phyloP scores from a whole-genome alignment of 2,113 vertebrate genomes.

The Lonchura striata region DNA sequence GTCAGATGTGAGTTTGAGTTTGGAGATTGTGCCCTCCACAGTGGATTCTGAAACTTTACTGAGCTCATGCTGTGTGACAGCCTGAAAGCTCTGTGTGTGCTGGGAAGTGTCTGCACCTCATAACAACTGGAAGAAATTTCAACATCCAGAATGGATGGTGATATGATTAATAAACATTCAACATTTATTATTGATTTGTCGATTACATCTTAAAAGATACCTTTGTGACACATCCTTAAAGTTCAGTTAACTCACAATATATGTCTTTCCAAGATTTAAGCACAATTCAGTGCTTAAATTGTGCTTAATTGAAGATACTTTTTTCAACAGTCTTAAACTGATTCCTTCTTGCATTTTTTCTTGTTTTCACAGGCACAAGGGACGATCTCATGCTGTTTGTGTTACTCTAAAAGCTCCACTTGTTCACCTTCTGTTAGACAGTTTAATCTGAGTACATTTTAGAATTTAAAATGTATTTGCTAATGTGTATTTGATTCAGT shows the following conservation, averaged over 20 bases:
- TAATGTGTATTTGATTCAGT: background rate
- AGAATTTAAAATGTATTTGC: background rate
- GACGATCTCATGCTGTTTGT: background rate
- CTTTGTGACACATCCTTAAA: slow-evolving; percentile 37
- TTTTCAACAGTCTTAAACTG: slow-evolving; percentile 30
- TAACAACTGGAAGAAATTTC: background rate
- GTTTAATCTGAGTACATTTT: background rate
- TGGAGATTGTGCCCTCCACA: background rate
- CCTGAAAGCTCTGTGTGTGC: background rate
- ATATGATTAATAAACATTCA: background rate
- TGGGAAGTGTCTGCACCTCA: background rate
- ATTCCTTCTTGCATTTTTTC: slow-evolving; percentile 13
- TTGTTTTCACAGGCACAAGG: slow-evolving; percentile 8
- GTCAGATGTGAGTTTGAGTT: background rate
- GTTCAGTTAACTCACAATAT: slow-evolving; percentile 49
- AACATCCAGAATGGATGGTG: background rate
- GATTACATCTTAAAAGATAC: slow-evolving; percentile 45
- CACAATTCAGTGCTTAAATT: background rate
- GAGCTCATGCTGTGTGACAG: background rate
- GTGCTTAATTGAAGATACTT: background rate
- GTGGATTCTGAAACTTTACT: background rate
- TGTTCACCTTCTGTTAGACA: background rate
- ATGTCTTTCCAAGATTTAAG: slow-evolving; percentile 32
- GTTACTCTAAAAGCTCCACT: background rate
- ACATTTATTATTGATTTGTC: background rate